A percentile compares a stretch with the other conserved stretches of the same genome.
These are phyloP conservation scores for Orchesella cincta DNA, from an alignment of 1,140 invertebrate genomes.

Conservation along the genomic window DNA sequence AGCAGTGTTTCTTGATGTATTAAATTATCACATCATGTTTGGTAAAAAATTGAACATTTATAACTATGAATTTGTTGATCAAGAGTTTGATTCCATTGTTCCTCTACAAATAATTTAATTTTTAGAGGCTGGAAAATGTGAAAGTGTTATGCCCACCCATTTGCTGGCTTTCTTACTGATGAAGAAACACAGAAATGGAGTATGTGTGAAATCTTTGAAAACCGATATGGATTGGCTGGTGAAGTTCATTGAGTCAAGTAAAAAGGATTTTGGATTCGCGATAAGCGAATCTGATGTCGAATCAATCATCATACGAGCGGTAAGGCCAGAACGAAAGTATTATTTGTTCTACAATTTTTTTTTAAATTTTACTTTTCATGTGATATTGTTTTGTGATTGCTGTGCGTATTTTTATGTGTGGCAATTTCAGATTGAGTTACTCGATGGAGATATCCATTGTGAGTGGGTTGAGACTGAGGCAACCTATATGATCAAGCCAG, in stretches of 20 bases:
- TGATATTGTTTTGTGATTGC: no score
- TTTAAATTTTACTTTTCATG: no score
- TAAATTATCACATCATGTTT: background rate
- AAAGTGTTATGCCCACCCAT: constrained; percentile 24
- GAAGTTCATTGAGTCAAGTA: background rate
- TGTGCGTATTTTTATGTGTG: no score
- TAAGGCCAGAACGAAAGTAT: no score
- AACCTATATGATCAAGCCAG: background rate
- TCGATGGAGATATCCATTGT: background rate
- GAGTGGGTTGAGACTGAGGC: background rate
- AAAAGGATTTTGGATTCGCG: constrained; percentile 29
- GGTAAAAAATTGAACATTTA: background rate
- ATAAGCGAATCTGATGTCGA: background rate
- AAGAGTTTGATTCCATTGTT: constrained; percentile 7
- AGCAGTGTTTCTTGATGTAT: background rate
- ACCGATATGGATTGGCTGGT: constrained; percentile 6
- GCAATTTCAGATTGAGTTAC: background rate
- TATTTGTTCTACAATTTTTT: no score
- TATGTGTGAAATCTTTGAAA: background rate
- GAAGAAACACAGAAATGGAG: constrained; percentile 23
- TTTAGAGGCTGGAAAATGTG: constrained; percentile 7
- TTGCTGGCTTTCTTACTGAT: constrained; percentile 31
- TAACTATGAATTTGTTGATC: background rate
- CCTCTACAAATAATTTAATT: no score
- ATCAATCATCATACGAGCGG: constrained; percentile 9